phyloP scores from a whole-genome alignment of 1,140 invertebrate species.

The honey bee (Apis mellifera) region DNA sequence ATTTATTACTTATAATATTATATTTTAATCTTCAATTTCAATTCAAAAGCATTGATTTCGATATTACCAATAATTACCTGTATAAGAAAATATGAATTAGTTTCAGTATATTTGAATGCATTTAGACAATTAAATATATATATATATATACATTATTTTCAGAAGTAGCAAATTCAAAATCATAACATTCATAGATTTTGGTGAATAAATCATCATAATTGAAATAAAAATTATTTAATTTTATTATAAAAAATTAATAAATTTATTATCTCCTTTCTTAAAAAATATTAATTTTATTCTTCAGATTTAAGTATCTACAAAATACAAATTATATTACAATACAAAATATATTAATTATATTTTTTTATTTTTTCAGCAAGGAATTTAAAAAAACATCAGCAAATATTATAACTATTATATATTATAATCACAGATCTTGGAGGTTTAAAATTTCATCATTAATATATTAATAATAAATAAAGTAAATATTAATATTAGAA shows the following conservation, averaged over 20 bases:
- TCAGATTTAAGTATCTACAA: neutral
- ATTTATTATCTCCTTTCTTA: neutral
- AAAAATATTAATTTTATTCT: neutral
- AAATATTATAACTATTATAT: constrained; percentile 58
- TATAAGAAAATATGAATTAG: neutral
- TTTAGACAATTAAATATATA: neutral
- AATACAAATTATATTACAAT: neutral
- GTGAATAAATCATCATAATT: constrained; percentile 56
- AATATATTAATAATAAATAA: neutral
- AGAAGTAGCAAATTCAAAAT: constrained; percentile 67
- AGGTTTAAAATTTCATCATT: neutral
- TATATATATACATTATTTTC: neutral
- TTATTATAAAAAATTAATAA: neutral
- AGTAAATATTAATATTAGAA: neutral
- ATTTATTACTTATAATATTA: too few relatives aligned
- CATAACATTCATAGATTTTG: constrained; percentile 68
- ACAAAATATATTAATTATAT: neutral
- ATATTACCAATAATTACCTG: neutral
- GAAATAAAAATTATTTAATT: neutral
- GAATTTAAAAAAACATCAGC: constrained; percentile 1
- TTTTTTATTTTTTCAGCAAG: neutral
- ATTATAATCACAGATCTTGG: neutral
- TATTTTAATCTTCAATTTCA: too few relatives aligned
- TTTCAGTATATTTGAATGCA: neutral
- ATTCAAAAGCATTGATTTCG: too few relatives aligned